A percentile compares a stretch with the other conserved stretches of the same genome.
These are phyloP conservation scores for Deroptyus accipitrinus DNA, from an alignment of 2,113 vertebrate species.

Conservation along the genomic window DNA sequence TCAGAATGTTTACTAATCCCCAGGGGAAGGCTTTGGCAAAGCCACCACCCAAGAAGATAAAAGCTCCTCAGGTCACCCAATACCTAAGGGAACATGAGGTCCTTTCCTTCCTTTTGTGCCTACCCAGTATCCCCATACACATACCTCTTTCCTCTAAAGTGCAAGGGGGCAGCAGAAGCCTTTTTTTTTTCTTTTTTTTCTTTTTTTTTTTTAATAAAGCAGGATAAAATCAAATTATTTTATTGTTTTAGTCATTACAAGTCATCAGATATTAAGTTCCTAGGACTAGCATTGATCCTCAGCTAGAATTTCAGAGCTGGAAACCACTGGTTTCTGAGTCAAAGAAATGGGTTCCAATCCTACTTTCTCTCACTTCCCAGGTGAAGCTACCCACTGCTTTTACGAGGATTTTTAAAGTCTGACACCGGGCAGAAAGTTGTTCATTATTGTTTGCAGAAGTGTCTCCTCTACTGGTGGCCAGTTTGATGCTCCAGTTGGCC, in stretches of 20 bases:
- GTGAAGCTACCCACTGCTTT: not conserved
- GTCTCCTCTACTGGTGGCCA: not conserved
- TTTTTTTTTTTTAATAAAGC: not conserved
- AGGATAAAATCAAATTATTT: not conserved
- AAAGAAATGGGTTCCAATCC: not conserved
- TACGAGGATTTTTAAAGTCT: not conserved
- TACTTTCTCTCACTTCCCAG: not conserved
- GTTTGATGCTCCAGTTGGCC: not conserved
- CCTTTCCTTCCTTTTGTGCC: not conserved
- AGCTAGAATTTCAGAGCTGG: not conserved
- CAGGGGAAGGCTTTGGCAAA: not conserved
- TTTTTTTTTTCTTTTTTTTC: not conserved
- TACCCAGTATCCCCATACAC: not conserved
- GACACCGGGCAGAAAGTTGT: not conserved
- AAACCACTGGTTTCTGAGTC: not conserved
- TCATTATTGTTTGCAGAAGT: not conserved
- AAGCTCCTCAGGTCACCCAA: not conserved
- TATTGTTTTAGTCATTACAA: not conserved
- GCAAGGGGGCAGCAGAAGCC: not conserved
- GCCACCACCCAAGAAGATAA: not conserved
- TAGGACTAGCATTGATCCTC: not conserved
- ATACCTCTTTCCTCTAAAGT: not conserved
- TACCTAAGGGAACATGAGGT: not conserved
- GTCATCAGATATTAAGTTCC: not conserved
- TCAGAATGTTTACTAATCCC: not conserved